Percentiles rank a stretch among this genome's conserved stretches.
Conservation (phyloP, 2,113 vertebrate genomes). For the Edolisoma coerulescens region DNA sequence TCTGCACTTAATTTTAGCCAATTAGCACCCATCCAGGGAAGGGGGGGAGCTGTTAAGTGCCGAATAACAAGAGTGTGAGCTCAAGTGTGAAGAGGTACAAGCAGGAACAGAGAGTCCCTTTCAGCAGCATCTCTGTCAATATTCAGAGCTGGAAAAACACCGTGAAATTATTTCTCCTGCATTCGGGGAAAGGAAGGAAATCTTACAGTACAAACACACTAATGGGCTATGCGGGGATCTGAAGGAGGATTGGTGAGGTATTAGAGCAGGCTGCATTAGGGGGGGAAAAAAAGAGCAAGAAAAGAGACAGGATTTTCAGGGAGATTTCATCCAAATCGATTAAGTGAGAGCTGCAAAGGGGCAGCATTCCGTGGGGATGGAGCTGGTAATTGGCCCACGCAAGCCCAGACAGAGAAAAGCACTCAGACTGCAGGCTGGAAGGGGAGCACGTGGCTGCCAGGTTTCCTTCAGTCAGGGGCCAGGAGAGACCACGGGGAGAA, state of each 20-base stretch:
- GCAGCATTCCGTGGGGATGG: neutral
- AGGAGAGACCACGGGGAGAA: neutral
- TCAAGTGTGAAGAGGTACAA: slow-evolving; percentile 34
- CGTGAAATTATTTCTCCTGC: slow-evolving; percentile 16
- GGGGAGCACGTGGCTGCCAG: neutral
- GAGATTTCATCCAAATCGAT: slow-evolving; percentile 51
- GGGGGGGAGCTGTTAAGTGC: neutral
- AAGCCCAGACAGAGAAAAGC: slow-evolving; percentile 27
- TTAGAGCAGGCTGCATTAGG: slow-evolving; percentile 24
- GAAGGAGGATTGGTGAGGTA: slow-evolving; percentile 20
- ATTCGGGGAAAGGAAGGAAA: neutral
- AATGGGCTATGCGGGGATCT: slow-evolving; percentile 28
- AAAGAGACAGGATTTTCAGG: slow-evolving; percentile 41
- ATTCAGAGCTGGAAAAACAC: slow-evolving; percentile 33
- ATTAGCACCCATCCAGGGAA: slow-evolving; percentile 35
- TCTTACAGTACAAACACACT: slow-evolving; percentile 24
- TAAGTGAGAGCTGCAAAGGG: slow-evolving; percentile 35
- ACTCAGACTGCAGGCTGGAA: neutral
- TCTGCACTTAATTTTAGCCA: slow-evolving; percentile 9
- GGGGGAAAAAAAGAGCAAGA: neutral
- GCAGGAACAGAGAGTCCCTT: neutral
- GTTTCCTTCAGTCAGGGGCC: neutral
- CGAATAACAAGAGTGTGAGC: slow-evolving; percentile 3
- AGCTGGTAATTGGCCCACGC: neutral
- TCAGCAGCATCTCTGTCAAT: slow-evolving; percentile 5